phyloP scores from a whole-genome alignment of 2,797 vertebrate genomes.

The Micrastur ruficollis region DNA sequence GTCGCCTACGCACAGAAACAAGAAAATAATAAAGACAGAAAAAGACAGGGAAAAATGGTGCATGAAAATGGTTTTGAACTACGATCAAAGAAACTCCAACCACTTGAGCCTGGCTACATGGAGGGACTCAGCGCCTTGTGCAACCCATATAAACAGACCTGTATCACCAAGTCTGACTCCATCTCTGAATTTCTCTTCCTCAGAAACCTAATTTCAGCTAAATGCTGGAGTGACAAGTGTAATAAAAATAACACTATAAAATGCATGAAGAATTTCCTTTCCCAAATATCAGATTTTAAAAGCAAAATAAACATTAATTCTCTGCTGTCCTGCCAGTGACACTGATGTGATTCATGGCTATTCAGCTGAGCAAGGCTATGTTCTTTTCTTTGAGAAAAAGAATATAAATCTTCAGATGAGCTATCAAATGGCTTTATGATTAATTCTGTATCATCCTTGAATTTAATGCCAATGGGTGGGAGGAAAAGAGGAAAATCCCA shows the following conservation, averaged over 20 bases:
- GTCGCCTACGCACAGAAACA: not conserved
- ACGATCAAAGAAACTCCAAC: not conserved
- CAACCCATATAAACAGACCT: not conserved
- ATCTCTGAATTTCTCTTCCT: not conserved
- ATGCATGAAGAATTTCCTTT: not conserved
- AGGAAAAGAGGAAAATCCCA: not conserved
- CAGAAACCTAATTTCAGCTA: not conserved
- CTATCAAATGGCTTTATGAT: constrained; percentile 5
- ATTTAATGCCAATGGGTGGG: not conserved
- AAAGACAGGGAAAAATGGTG: not conserved
- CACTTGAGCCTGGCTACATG: rapidly evolving
- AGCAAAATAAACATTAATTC: constrained; percentile 31
- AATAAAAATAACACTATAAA: constrained; percentile 4
- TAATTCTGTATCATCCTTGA: constrained; percentile 31
- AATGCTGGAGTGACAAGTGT: not conserved
- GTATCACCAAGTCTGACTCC: not conserved
- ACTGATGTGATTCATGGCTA: constrained; percentile 43
- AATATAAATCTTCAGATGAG: constrained; percentile 41
- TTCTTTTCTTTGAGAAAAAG: not conserved
- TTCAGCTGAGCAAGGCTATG: constrained; percentile 2
- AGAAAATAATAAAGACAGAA: not conserved
- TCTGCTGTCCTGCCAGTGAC: not conserved
- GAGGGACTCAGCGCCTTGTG: rapidly evolving
- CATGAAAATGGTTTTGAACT: not conserved
- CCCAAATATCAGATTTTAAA: constrained; percentile 22